Evolutionary conservation across 2,888 invertebrate genomes (phyloP).

Genomic region (Acanthosepion lycidas): DNA sequence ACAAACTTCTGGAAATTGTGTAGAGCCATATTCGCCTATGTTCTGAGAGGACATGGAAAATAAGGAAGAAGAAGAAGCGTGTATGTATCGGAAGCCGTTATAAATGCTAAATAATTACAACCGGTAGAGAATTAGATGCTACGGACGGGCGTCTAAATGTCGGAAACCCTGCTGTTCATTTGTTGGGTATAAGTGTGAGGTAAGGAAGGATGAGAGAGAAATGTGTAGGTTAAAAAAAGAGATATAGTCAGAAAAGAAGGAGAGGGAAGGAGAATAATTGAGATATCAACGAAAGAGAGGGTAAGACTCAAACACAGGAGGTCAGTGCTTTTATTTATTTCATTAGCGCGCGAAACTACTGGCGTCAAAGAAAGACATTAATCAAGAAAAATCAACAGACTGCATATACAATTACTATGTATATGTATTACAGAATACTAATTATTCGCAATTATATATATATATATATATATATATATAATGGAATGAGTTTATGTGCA

Average conservation of each 20-base stretch:
- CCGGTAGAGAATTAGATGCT: background rate
- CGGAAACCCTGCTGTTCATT: background rate
- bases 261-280: too few species aligned
- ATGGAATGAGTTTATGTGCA: too few species aligned
- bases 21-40: too few species aligned
- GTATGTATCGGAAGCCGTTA: background rate
- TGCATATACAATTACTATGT: background rate
- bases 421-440: background rate
- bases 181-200: background rate
- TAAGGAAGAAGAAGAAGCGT: too few species aligned
- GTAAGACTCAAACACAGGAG: background rate
- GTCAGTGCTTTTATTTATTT: background rate
- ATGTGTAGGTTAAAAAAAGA: background rate
- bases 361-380: background rate
- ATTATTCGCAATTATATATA: background rate
- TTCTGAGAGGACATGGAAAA: too few species aligned
- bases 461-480: background rate
- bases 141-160: background rate
- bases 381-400: background rate
- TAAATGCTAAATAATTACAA: background rate
- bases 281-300: too few species aligned
- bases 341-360: background rate
- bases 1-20: too few species aligned
- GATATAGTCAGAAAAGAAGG: background rate
- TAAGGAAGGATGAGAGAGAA: too few species aligned